Evolutionary conservation across 2,888 invertebrate species (phyloP).

Genomic region (Eristalis intricaria): DNA sequence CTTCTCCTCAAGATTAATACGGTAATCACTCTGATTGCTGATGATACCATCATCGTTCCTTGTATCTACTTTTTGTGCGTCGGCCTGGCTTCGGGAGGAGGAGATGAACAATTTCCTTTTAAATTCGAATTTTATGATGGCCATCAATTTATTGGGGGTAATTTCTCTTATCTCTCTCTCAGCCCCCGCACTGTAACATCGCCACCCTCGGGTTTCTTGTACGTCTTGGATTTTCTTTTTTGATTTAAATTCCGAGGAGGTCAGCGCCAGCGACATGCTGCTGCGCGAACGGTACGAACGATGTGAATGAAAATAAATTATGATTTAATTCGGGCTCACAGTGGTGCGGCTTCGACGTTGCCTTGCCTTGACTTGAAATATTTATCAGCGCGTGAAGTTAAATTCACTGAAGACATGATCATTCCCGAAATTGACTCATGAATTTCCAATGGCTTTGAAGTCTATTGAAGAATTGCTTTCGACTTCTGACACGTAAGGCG

Average conservation of each 20-base stretch:
- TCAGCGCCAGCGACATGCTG: background rate
- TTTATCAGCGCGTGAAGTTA: constrained; percentile 28
- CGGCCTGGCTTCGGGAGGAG: background rate
- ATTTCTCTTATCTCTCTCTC: constrained; percentile 41
- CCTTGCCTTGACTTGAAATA: constrained; percentile 5
- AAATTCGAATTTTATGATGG: constrained; percentile 70
- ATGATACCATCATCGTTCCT: constrained; percentile 62
- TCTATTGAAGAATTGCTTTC: background rate
- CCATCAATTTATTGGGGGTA: constrained; percentile 66
- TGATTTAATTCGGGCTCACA: constrained; percentile 39
- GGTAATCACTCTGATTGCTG: constrained; percentile 70
- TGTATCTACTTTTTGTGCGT: constrained; percentile 15
- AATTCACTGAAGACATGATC: constrained; percentile 27
- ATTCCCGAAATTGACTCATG: constrained; percentile 12
- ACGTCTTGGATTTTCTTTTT: constrained; percentile 30
- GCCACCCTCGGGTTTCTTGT: background rate
- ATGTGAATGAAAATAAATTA: constrained; percentile 55
- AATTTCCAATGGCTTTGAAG: background rate
- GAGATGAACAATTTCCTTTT: constrained; percentile 67
- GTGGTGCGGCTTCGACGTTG: background rate
- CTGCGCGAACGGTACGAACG: background rate
- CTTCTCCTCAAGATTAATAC: constrained; percentile 60
- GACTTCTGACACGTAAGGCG: background rate
- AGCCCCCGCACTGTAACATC: background rate
- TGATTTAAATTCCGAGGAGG: constrained; percentile 61